Evolutionary conservation across 1,140 invertebrate genomes (phyloP).

Genomic region (Drosophila pruinosa): DNA sequence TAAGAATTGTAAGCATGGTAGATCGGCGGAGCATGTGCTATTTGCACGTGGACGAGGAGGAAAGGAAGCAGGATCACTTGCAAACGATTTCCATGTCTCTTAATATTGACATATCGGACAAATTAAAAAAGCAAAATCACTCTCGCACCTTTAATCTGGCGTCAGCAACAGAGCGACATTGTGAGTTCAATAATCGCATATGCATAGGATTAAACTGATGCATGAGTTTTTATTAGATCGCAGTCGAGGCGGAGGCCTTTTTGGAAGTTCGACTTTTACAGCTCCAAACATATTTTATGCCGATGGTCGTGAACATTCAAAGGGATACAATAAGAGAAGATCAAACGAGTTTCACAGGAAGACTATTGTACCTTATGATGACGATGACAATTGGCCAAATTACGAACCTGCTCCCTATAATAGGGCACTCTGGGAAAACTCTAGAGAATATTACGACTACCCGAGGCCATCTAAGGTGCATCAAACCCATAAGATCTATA

Average conservation of each 20-base stretch:
- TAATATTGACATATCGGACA: constrained; percentile 46
- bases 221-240: constrained; percentile 22
- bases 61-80: constrained; percentile 8
- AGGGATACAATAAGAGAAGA: background rate
- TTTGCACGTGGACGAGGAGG: background rate
- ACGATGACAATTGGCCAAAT: background rate
- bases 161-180: background rate
- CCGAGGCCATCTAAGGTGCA: background rate
- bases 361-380: background rate
- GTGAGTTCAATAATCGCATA: constrained; percentile 21
- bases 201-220: no score
- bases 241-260: constrained; percentile 42
- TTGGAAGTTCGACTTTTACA: background rate
- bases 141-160: background rate
- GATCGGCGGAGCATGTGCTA: constrained; percentile 26
- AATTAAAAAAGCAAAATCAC: constrained; percentile 3
- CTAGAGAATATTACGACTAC: background rate
- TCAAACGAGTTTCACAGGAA: background rate
- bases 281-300: constrained; percentile 48
- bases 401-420: background rate
- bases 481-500: background rate
- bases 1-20: constrained; percentile 14
- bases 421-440: background rate
- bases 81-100: constrained; percentile 47
- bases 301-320: background rate